phyloP scores from a whole-genome alignment of 2,888 invertebrate species.

The Caenorhabditis imperialis region DNA sequence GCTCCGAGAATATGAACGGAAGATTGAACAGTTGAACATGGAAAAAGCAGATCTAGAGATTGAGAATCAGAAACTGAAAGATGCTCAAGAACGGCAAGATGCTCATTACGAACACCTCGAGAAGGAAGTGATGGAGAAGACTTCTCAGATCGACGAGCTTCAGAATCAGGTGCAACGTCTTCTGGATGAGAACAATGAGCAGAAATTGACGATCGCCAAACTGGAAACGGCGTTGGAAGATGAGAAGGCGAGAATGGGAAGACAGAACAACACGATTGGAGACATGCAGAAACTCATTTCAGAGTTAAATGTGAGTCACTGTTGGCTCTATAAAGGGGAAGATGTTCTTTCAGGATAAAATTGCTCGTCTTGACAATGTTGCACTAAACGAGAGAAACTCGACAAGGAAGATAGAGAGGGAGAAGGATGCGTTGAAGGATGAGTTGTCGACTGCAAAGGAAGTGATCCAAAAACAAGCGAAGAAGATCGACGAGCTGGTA shows the following conservation, averaged over 20 bases:
- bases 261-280: slow-evolving; percentile 67
- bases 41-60: slow-evolving; percentile 65
- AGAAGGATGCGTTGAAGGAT: slow-evolving; percentile 59
- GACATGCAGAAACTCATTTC: slow-evolving; percentile 69
- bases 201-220: slow-evolving; percentile 54
- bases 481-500: slow-evolving; percentile 66
- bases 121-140: slow-evolving; percentile 60
- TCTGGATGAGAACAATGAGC: slow-evolving; percentile 52
- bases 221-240: slow-evolving; percentile 58
- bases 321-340: no score
- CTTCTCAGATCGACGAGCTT: slow-evolving; percentile 54
- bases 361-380: slow-evolving; percentile 57
- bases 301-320: slow-evolving; percentile 70
- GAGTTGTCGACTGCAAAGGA: slow-evolving; percentile 56
- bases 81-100: slow-evolving; percentile 56
- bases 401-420: slow-evolving; percentile 59
- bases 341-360: slow-evolving; percentile 53
- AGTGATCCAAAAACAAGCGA: slow-evolving; percentile 56
- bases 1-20: slow-evolving; percentile 70
- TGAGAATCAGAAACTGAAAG: slow-evolving; percentile 59
- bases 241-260: slow-evolving; percentile 41
- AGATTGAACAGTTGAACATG: slow-evolving; percentile 66
- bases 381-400: slow-evolving; percentile 62
- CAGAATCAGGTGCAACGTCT: slow-evolving; percentile 60
- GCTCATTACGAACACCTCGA: slow-evolving; percentile 51